Conservation (phyloP, 2,113 vertebrate genomes). For the Nothobranchius kuhntae region DNA sequence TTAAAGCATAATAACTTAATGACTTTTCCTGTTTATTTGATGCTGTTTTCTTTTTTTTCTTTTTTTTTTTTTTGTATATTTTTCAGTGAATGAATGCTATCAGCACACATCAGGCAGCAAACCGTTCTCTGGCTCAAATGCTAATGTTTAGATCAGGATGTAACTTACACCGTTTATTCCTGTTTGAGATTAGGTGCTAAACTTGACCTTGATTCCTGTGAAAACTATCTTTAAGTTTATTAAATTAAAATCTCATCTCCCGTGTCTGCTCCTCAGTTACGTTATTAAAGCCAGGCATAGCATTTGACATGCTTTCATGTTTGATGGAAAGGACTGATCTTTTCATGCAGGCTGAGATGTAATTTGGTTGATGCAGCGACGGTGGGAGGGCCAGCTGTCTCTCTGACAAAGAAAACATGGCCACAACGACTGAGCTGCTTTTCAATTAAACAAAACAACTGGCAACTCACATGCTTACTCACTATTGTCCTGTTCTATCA, state of each 20-base stretch:
- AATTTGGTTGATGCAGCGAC: slow-evolving; percentile 39
- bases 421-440: slow-evolving; percentile 16
- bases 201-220: background rate
- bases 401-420: slow-evolving; percentile 33
- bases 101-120: background rate
- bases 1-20: background rate
- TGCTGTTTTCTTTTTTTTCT: slow-evolving; percentile 6
- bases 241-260: too few relatives aligned
- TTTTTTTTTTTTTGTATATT: background rate
- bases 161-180: background rate
- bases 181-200: background rate
- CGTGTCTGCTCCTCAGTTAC: slow-evolving; percentile 19
- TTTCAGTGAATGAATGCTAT: too few relatives aligned
- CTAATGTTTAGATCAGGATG: background rate
- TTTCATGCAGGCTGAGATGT: slow-evolving; percentile 31
- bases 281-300: slow-evolving; percentile 6
- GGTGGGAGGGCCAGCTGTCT: slow-evolving; percentile 12
- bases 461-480: too few relatives aligned
- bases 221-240: slow-evolving; percentile 1
- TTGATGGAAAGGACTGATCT: slow-evolving; percentile 17
- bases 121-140: slow-evolving; percentile 5
- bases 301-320: slow-evolving; percentile 44
- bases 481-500: too few relatives aligned
- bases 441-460: background rate
- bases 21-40: slow-evolving; percentile 10